Base-by-base conservation (phyloP, 1,140 invertebrate genomes). In the Dreissena rostriformis region DNA sequence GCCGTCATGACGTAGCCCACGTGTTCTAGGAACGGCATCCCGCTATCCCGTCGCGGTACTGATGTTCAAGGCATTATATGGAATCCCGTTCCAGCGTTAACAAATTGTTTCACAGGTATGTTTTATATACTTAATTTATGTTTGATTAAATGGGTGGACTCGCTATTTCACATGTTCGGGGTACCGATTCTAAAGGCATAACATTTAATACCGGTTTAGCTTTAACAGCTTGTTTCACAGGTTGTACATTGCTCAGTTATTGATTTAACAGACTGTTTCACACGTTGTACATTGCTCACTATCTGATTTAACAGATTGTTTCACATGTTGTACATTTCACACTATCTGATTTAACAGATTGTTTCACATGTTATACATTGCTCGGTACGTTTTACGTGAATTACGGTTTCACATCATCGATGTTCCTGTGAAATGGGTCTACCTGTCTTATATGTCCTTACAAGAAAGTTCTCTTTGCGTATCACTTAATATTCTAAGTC, bases 1-100 rank as follows among this genome's bases (percentile, higher is more conserved):
- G 66, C 55, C 19, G 66, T 29, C n/a, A 28, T 51, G 26, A 76
- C 52, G 29, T 65, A 76, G 15, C 74, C 74, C 26, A 76, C 39
- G 28, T 76, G 63, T 76, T 76, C 74, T n/a, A 52, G 8, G 7
- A 73, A 49, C 15, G 70, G 52, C 15, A 53, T 73, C 26, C 49
- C 26, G 49, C 26, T 73, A 68, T 17, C 6, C 1, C 17, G 39
- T 28, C 39, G 24, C 14, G 7, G 11, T 73, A 11, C 2, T 63
- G 61, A n/a, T n/a, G 19, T 63, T n/a, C 19, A n/a, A 63, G 24
- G 19, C 19, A 63, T n/a, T 4, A 63, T 11, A 2, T 63, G 2
- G 24, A 63, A n/a, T 63, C 11, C 2, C 19, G 19, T n/a, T 63
- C 61, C 2, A n/a, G 19, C 24, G 19, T n/a, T n/a, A 11, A 63